phyloP scores from a whole-genome alignment of 2,888 invertebrate species.

The Eutolmus rufibarbis region DNA sequence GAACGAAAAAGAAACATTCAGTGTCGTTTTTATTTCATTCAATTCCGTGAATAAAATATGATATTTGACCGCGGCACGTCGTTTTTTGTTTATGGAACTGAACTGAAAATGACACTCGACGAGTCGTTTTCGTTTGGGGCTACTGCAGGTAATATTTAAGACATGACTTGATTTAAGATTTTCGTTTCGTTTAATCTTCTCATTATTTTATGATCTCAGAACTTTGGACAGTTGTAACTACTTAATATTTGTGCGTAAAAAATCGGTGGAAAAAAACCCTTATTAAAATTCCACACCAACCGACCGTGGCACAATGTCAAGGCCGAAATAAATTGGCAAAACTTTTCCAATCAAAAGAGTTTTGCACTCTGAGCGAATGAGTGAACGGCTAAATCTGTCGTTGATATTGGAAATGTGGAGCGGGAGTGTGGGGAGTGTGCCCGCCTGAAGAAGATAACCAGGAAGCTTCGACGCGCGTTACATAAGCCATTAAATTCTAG shows the following conservation, averaged over 20 bases:
- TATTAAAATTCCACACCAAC: neutral
- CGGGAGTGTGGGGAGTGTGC: neutral
- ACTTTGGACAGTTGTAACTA: neutral
- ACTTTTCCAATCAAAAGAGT: neutral
- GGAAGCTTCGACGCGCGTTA: neutral
- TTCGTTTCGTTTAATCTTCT: neutral
- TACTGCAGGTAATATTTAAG: neutral
- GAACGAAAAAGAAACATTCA: neutral
- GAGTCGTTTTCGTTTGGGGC: neutral
- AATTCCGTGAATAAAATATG: neutral
- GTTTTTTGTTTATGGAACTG: neutral
- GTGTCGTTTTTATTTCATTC: neutral
- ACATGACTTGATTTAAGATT: neutral
- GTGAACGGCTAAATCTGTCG: neutral
- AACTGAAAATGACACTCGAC: neutral
- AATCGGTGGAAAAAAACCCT: neutral
- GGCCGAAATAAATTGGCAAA: neutral
- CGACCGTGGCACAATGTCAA: neutral
- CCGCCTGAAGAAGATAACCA: neutral
- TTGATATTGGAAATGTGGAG: neutral
- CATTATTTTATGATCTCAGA: neutral
- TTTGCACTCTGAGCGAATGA: neutral
- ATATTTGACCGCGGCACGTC: neutral
- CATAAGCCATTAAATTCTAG: neutral
- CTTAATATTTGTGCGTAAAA: neutral